A percentile compares a stretch with the other conserved stretches of the same genome.
Conservation (phyloP, 2,888 invertebrate genomes). For the Leucophenga maculata region DNA sequence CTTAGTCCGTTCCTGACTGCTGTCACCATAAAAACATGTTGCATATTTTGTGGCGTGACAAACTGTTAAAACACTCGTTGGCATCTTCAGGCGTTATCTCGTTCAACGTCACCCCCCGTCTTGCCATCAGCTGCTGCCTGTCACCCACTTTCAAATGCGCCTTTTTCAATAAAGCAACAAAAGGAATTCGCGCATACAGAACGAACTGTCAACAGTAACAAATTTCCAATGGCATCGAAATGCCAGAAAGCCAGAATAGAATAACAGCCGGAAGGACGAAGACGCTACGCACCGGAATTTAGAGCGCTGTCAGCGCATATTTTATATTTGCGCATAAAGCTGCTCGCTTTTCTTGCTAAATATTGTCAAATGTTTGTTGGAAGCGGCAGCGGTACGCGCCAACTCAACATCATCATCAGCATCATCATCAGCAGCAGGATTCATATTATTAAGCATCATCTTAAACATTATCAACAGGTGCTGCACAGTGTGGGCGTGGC, state of each 20-base stretch:
- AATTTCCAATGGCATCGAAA: constrained; percentile 52
- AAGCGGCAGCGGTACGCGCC: not conserved
- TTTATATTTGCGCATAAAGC: not conserved
- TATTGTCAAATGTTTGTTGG: not conserved
- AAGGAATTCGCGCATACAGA: too few relatives aligned
- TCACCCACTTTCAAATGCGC: not conserved
- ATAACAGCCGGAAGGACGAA: not conserved
- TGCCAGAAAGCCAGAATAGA: constrained; percentile 12
- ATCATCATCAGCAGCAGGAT: too few relatives aligned
- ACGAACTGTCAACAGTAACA: constrained; percentile 54
- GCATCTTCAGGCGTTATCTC: not conserved
- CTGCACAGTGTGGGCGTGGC: constrained; percentile 7
- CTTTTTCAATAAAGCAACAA: constrained; percentile 19
- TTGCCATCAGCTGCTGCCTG: not conserved
- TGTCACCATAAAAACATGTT: constrained; percentile 18
- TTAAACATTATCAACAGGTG: constrained; percentile 2
- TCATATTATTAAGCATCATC: too few relatives aligned
- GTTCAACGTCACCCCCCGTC: not conserved
- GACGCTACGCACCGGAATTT: constrained; percentile 8
- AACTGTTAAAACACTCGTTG: constrained; percentile 19
- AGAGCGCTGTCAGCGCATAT: not conserved
- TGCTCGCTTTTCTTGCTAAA: not conserved
- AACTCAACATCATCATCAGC: not conserved
- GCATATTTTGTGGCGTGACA: constrained; percentile 44
- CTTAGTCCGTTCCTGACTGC: not conserved